Percentiles rank a stretch among this genome's conserved stretches.
phyloP scores from a whole-genome alignment of 2,888 invertebrate genomes.

The Thecocarcelia acutangulata region DNA sequence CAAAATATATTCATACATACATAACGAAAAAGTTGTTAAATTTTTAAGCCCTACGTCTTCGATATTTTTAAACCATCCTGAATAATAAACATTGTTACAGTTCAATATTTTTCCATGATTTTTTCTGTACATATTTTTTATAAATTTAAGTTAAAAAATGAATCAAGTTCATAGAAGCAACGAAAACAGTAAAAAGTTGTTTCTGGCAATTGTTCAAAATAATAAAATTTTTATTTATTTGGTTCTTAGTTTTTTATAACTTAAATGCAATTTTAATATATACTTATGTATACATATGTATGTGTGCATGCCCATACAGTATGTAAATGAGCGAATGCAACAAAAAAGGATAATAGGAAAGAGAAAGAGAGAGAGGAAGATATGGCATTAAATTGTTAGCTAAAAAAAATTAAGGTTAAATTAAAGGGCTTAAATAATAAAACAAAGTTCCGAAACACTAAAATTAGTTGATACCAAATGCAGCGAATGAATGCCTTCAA shows the following conservation, averaged over 20 bases:
- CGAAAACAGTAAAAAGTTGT: constrained; percentile 13
- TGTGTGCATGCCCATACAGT: too few species aligned
- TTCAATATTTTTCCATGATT: too few species aligned
- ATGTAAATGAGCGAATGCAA: not conserved
- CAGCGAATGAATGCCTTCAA: not conserved
- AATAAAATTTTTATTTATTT: constrained; percentile 22
- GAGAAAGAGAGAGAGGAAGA: not conserved
- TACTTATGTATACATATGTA: too few species aligned
- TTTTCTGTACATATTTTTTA: not conserved
- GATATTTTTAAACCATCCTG: too few species aligned
- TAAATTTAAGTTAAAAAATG: constrained; percentile 41
- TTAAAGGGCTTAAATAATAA: constrained; percentile 23
- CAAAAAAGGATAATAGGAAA: not conserved
- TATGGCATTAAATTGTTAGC: not conserved
- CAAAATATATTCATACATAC: too few species aligned
- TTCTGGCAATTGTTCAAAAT: constrained; percentile 56
- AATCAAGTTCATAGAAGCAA: constrained; percentile 59
- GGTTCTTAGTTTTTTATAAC: constrained; percentile 7
- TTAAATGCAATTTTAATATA: constrained; percentile 45
- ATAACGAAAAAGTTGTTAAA: too few species aligned
- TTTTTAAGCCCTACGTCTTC: too few species aligned
- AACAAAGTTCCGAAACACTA: constrained; percentile 40
- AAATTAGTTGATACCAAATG: not conserved
- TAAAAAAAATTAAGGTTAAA: constrained; percentile 56
- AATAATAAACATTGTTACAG: too few species aligned